Base-by-base conservation (phyloP, 2,797 vertebrate genomes). In the Sitta carolinensis region DNA sequence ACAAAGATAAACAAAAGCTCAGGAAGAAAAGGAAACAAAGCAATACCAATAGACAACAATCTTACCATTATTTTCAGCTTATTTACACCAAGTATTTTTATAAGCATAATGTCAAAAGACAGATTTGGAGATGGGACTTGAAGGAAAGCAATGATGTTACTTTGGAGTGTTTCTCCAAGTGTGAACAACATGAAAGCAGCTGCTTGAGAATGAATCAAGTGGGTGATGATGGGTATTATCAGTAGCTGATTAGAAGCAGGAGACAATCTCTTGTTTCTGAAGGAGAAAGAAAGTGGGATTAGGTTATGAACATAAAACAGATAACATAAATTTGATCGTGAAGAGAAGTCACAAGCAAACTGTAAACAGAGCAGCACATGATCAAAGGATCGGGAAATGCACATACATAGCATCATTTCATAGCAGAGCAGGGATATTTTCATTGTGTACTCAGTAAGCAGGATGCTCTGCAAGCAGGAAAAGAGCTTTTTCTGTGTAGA, bases 241-340 rank as follows among this genome's bases (percentile, higher is more conserved):
- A 47, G 62, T 10, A 69, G 55, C 77, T 92, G 85, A 93, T 93
- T 94, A 95, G 67, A 95, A 86, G 58, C 40, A 86, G 62, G 21
- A 95, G 85, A 86, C 55, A 94, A 78, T 88, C 80, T 86, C 76
- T 81, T 84, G 40, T 69, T 94, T 94, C 74, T 91, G 73, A 95
- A 93, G 48, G 55, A 95, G 48, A 78, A 77, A 93, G 91, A 69
- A 96, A 93, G 70, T 73, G n/a, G 59, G 76, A 91, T 95, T 95
- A 96, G 45, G 54, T 86, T 94, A 88, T 55, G 67, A 91, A 78
- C 57, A 69, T 51, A 88, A 86, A 91, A 70, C 23, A 94, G 88
- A 82, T 83, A 91, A 64, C 21, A 72, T 87, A 72, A 84, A 90
- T 93, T 90, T 73, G 16, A 78, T 59, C 78, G 55, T 57, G 62